Evolutionary conservation across 2,113 vertebrate species (phyloP), one percentile per base, ranked within the genome.

Genomic region (Odocoileus virginianus): DNA sequence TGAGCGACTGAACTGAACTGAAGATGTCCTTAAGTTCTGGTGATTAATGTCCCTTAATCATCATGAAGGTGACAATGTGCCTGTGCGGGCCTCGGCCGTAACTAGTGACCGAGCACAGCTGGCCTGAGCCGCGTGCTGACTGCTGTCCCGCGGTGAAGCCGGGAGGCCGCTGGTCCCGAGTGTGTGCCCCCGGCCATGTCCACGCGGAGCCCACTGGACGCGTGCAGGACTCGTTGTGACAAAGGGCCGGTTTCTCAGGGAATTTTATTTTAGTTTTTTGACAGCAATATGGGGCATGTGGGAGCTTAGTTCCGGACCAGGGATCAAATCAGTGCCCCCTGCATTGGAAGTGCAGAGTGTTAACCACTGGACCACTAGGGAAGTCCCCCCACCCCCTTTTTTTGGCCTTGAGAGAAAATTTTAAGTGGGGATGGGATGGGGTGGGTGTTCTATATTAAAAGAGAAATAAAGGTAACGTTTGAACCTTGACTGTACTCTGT

Each of bases 101-200:
- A 45, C 8, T 25, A 10, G 81, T 12, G 52, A 55, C 81, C 3
- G 3, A 40, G 52, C 54, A 7, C 5, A 0, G 16, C 55, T 7
- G 40, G 15, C 11, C 9, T 10, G 83, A 85, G 36, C 36, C 3
- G 0, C 0, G 5, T 2, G 2, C 36, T 43, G n/a, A n/a, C 79
- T 0, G 6, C 33, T 9, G 14, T 85, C 54, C 82, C 4, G 5
- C 1, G 9, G 21, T 0, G 5, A 25, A 14, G 71, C 71, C 1
- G 21, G 36, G 21, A 43, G 19, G 64, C 47, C 12, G 64, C n/a
- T 4, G 0, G 64, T 36, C 33, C 64, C 7, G 4, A 0, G 7
- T 19, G n/a, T 13, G 78, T 17, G 12, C 45, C 14, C 11, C 25
- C 3, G 4, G 25, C 28, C 7, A 7, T 2, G 3, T 14, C 74